phyloP scores from a whole-genome alignment of 2,888 invertebrate species.

The Ernsta delagoae region DNA sequence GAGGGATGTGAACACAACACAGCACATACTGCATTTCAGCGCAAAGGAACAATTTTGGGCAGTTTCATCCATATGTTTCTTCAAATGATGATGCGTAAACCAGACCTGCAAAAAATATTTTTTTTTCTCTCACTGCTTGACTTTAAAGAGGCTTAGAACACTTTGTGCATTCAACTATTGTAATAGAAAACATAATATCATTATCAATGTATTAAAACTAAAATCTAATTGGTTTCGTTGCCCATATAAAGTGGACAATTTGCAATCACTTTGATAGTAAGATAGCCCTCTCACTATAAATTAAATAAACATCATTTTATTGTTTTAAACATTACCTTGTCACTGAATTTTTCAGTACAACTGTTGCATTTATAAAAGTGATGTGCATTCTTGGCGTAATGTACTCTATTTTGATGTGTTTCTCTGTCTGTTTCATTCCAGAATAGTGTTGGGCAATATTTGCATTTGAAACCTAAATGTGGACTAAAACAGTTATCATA shows the following conservation, averaged over 20 bases:
- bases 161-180: too few relatives aligned
- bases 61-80: constrained; percentile 54
- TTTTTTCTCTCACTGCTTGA: too few relatives aligned
- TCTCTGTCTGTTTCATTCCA: constrained; percentile 82
- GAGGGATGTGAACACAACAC: constrained; percentile 58
- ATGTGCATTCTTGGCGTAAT: constrained; percentile 62
- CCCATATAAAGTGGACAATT: too few relatives aligned
- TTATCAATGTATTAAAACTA: too few relatives aligned
- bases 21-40: constrained; percentile 73
- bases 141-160: too few relatives aligned
- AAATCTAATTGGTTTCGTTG: too few relatives aligned
- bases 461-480: constrained; percentile 79
- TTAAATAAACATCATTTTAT: too few relatives aligned
- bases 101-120: constrained; percentile 58
- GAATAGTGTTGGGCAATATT: constrained; percentile 75
- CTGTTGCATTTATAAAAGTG: constrained; percentile 71
- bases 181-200: too few relatives aligned
- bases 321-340: constrained; percentile 62
- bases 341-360: constrained; percentile 71
- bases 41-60: constrained; percentile 52
- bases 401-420: constrained; percentile 68
- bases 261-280: too few relatives aligned
- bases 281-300: too few relatives aligned
- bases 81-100: constrained; percentile 69
- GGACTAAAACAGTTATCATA: constrained; percentile 77